phyloP scores from a whole-genome alignment of 2,888 invertebrate species.

The Malacosoma neustria region DNA sequence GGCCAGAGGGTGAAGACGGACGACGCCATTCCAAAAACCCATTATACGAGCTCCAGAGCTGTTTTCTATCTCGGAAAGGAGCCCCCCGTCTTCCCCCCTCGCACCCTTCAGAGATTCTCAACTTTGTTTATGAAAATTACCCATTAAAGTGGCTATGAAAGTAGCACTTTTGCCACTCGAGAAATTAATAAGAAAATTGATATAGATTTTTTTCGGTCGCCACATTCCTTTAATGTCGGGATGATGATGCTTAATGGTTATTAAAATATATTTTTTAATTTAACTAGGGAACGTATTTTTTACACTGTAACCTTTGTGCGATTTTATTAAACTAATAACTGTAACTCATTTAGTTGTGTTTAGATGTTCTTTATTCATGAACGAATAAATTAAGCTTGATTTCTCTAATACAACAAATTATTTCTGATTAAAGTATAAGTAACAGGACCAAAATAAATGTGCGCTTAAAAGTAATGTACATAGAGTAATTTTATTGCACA shows the following conservation, averaged over 20 bases:
- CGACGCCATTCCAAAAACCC: constrained; percentile 82
- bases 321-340: too few species aligned
- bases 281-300: constrained; percentile 12
- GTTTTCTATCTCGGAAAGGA: constrained; percentile 75
- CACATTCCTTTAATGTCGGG: constrained; percentile 28
- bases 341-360: too few species aligned
- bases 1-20: constrained; percentile 75
- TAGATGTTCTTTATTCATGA: too few species aligned
- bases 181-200: constrained; percentile 73
- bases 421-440: too few species aligned
- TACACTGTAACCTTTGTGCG: constrained; percentile 2
- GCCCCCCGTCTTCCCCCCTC: constrained; percentile 39
- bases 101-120: constrained; percentile 57
- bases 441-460: too few species aligned
- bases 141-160: constrained; percentile 74
- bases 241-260: constrained; percentile 13
- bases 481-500: too few species aligned
- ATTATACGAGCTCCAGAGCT: constrained; percentile 80
- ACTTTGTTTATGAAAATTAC: constrained; percentile 74
- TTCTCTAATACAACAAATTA: too few species aligned
- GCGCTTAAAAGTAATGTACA: too few species aligned
- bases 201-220: constrained; percentile 64
- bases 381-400: too few species aligned
- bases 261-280: constrained; percentile 11
- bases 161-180: constrained; percentile 70